A percentile compares a stretch with the other conserved stretches of the same genome.
These are phyloP conservation scores for Monopterus albus DNA, from an alignment of 2,113 vertebrate species.

Conservation along the genomic window DNA sequence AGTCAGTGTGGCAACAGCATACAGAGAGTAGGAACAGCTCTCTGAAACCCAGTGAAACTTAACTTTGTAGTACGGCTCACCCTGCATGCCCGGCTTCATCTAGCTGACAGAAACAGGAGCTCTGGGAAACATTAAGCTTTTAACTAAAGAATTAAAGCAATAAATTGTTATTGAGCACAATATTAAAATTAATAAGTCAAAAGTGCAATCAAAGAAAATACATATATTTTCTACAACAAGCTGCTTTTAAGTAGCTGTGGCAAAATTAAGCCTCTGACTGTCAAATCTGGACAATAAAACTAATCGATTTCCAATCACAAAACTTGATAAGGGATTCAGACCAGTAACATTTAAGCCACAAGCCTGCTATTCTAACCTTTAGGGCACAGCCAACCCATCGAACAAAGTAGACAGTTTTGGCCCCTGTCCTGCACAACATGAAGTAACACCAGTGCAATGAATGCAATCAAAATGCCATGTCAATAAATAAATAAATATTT, in stretches of 20 bases:
- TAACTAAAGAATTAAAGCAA: constrained; percentile 18
- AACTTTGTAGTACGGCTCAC: not conserved
- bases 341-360: constrained; percentile 17
- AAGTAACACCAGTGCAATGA: not conserved
- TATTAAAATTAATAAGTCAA: constrained; percentile 45
- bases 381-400: not conserved
- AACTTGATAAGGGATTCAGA: constrained; percentile 24
- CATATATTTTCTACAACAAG: not conserved
- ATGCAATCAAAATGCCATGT: constrained; percentile 49
- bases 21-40: not conserved
- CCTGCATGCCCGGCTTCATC: not conserved
- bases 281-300: constrained; percentile 8
- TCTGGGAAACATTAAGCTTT: constrained; percentile 33
- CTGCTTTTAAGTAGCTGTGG: not conserved
- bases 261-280: not conserved
- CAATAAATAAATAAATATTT: constrained; percentile 32
- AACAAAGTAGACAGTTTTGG: not conserved
- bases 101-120: constrained; percentile 33
- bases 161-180: constrained; percentile 31
- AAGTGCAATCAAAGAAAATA: constrained; percentile 3
- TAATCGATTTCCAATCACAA: constrained; percentile 27
- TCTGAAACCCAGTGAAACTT: constrained; percentile 11
- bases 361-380: constrained; percentile 15
- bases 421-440: not conserved
- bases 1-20: not conserved